Evolutionary conservation across 2,888 invertebrate species (phyloP).

Genomic region (Morpho deidamia): DNA sequence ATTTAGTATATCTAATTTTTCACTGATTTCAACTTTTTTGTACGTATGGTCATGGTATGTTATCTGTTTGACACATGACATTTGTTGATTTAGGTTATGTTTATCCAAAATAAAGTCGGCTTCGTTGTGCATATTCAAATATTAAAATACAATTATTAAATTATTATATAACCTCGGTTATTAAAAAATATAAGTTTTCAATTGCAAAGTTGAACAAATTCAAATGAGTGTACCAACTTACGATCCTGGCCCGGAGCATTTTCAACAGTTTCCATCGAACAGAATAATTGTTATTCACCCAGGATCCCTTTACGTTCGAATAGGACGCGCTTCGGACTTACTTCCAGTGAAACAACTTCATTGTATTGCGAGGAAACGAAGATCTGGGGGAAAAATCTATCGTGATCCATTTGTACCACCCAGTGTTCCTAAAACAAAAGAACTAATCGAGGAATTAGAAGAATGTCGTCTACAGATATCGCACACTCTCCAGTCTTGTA

Average conservation of each 20-base stretch:
- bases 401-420: slow-evolving; percentile 83
- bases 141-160: no score
- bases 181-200: no score
- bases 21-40: no score
- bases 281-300: slow-evolving; percentile 96
- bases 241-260: slow-evolving; percentile 62
- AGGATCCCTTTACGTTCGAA: slow-evolving; percentile 91
- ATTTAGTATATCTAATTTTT: no score
- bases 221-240: slow-evolving; percentile 57
- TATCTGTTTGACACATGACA: no score
- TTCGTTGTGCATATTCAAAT: no score
- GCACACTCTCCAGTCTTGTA: slow-evolving; percentile 90
- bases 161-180: no score
- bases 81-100: no score
- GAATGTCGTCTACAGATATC: slow-evolving; percentile 90
- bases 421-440: slow-evolving; percentile 81
- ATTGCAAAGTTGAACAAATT: background rate
- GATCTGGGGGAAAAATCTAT: slow-evolving; percentile 74
- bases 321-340: slow-evolving; percentile 94
- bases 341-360: slow-evolving; percentile 91
- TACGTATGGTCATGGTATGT: no score
- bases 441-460: slow-evolving; percentile 87
- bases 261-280: slow-evolving; percentile 85
- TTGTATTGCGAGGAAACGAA: slow-evolving; percentile 86
- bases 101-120: no score